A percentile compares a stretch with the other conserved stretches of the same genome.
phyloP scores from a whole-genome alignment of 2,797 vertebrate species.

The Sylvilagus floridanus region DNA sequence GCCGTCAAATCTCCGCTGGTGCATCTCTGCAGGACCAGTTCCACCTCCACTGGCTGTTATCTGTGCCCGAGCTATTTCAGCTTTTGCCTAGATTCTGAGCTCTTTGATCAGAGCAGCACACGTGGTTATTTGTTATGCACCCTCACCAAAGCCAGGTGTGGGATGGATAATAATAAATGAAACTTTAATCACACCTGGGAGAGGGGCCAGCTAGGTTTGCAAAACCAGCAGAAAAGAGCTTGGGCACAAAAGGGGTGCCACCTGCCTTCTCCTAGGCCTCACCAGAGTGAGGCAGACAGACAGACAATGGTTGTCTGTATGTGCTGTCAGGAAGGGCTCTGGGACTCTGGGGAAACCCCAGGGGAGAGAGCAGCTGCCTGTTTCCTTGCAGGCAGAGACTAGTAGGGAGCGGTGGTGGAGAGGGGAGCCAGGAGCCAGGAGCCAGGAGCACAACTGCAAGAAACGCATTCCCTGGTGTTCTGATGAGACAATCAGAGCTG shows the following conservation, averaged over 20 bases:
- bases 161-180: conserved; percentile 46
- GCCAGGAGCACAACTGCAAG: conserved; percentile 48
- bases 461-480: conserved; percentile 70
- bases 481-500: conserved; percentile 79
- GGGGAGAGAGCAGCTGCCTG: conserved; percentile 74
- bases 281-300: not conserved
- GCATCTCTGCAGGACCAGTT: conserved; percentile 5
- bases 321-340: conserved; percentile 18
- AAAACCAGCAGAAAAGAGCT: conserved; percentile 22
- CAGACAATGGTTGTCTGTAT: conserved; percentile 40
- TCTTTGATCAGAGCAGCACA: not conserved
- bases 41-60: not conserved
- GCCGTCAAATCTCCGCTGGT: not conserved
- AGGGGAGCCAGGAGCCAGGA: not conserved
- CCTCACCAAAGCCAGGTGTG: not conserved
- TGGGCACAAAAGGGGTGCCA: not conserved
- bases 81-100: not conserved
- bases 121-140: not conserved
- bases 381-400: conserved; percentile 74
- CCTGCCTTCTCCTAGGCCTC: not conserved
- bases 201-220: conserved; percentile 17
- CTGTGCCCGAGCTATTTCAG: not conserved
- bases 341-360: conserved; percentile 29
- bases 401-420: conserved; percentile 60
- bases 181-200: conserved; percentile 62